Evolutionary conservation across 1,140 invertebrate species (phyloP), one percentile per base, ranked within the genome.

Genomic region (Trichoplusia ni): DNA sequence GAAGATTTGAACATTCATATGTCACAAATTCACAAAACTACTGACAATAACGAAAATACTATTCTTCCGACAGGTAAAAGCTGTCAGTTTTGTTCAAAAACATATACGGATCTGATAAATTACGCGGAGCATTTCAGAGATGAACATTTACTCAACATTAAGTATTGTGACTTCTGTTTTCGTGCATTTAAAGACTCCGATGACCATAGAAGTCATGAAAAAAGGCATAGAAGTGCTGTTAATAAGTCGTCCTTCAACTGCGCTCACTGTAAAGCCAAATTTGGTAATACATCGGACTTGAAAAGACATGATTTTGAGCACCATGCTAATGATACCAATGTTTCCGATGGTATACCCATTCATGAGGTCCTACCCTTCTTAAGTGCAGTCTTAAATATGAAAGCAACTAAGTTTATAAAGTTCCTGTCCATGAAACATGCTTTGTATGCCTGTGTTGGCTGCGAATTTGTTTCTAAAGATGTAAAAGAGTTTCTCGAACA

Each of bases 1-100:
- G 77, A 79, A 0, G 85, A 89, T 42, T 56, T 90, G 11, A 64
- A 69, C 0, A n/a, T 80, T 0, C 87, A 90, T 40, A 47, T 79
- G 9, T 44, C 18, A 0, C 81, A 87, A 66, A 38, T 85, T 1
- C 86, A 89, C 49, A 21, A 11, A 23, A 23, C 27, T 18, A 11
- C 9, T 9, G 2, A 3, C n/a, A 11, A 9, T 25, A 4, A 8
- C 21, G 27, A 65, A 31, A 33, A n/a, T 67, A 11, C n/a, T n/a
- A n/a, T n/a, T n/a, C n/a, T n/a, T n/a, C n/a, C n/a, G n/a, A n/a
- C n/a, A n/a, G n/a, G n/a, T n/a, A n/a, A n/a, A n/a, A n/a, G n/a
- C n/a, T 88, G 85, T 37, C 63, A 66, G 5, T 68, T 82, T 16
- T 89, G 86, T 38, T 33, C 54, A 0, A 40, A 44, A 6, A 54